Evolutionary conservation across 2,113 vertebrate species (phyloP), one percentile per base, ranked within the genome.

Genomic region (Malurus elegans): DNA sequence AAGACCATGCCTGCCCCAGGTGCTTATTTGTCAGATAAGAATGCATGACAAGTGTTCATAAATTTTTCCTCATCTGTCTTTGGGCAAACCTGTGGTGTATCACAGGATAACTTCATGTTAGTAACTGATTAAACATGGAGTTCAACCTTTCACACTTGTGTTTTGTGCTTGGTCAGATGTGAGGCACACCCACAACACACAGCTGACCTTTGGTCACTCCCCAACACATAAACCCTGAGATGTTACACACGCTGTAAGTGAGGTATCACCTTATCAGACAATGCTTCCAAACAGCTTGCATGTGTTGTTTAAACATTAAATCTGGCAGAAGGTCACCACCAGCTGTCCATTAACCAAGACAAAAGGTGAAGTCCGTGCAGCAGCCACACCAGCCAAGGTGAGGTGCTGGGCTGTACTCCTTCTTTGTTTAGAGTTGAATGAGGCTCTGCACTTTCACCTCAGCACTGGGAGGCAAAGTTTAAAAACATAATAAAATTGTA

Each of bases 181-280:
- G 58, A 54, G 66, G 19, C 76, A 85, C 69, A 38, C 57, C 65
- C 28, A 1, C 26, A 21, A 25, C 65, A 38, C 5, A 1, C 29
- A 32, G 7, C 16, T 47, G 53, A 53, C 38, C 79, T 93, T 90
- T 42, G 51, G 16, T 67, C 70, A 20, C 4, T 16, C 53, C 56
- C 26, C 23, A 16, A 5, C 19, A 31, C 12, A 51, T 19, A 36
- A 65, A 73, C 15, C 32, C 16, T 26, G 62, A 56, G 64, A 38
- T 47, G 29, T 38, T 45, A 38, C 3, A 60, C 25, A 53, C 19
- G 13, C 3, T 1, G 0, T 1, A 3, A 20, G 13, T 8, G 4
- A n/a, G 56, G 9, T 12, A 32, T 6, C 15, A 23, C 57, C 16
- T 62, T 87, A 78, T 57, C 56, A 75, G 51, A 34, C 66, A 71